A percentile compares a stretch with the other conserved stretches of the same genome.
phyloP scores from a whole-genome alignment of 2,113 vertebrate species.

The Eonycteris spelaea region DNA sequence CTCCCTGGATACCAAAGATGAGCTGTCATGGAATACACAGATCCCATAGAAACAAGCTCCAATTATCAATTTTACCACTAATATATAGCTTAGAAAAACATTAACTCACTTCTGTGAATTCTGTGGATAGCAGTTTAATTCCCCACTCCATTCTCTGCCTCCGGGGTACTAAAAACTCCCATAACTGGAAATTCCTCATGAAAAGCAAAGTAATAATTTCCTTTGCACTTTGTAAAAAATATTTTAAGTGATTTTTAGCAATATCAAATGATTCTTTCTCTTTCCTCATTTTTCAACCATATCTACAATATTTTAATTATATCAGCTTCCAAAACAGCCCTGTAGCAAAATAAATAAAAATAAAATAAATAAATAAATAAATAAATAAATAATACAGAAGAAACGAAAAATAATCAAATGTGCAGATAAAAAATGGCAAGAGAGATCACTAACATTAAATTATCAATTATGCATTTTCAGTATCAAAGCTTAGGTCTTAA shows the following conservation, averaged over 20 bases:
- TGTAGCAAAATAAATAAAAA: background rate
- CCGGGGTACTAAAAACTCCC: background rate
- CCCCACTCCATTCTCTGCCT: background rate
- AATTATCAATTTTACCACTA: constrained; percentile 38
- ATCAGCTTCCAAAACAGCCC: background rate
- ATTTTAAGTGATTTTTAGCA: background rate
- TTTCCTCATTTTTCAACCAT: background rate
- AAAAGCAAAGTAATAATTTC: constrained; percentile 20
- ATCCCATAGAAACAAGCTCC: background rate
- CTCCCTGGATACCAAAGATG: constrained; percentile 4
- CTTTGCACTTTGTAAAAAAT: background rate
- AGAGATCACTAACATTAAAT: background rate
- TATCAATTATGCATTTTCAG: background rate
- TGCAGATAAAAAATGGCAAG: background rate
- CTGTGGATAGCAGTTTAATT: background rate
- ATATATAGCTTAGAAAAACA: background rate
- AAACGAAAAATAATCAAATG: background rate
- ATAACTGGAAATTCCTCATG: background rate
- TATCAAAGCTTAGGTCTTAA: background rate
- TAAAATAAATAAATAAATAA: background rate
- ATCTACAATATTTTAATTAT: background rate
- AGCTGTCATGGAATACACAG: background rate
- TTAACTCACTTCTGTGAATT: constrained; percentile 31
- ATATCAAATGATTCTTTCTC: background rate
- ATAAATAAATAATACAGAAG: background rate